Base-by-base conservation (phyloP, 2,888 invertebrate species). In the Mythimna albipuncta region DNA sequence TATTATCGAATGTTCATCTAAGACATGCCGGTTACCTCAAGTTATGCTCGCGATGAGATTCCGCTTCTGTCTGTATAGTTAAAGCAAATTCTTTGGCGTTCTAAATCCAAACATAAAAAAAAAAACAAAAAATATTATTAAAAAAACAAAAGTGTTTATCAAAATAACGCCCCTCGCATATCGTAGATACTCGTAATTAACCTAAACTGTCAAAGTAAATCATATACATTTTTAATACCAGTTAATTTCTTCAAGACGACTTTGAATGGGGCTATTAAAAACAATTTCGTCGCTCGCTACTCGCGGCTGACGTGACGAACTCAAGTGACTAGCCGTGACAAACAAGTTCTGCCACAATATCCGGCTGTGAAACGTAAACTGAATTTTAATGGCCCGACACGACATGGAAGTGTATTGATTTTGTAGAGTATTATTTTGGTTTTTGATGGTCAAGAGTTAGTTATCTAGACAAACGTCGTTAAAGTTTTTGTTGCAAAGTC, bases 321-420 rank as follows among this genome's bases (percentile, higher is more conserved):
- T 82, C 69, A 71, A 82, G 83, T 78, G 75, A 79, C 65, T 85
- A 65, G 77, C 78, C 77, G 84, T 81, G 87, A 88, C 87, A 87
- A 88, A 88, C 89, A 77, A 83, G 79, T 79, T 77, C 50, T 57
- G 64, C 64, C 68, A 86, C 78, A 82, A 88, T 88, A 82, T 89
- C 82, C 87, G 79, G 59, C 57, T 66, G 64, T 21, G 72, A 59
- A 65, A 71, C 68, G 55, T n/a, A 72, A 77, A 80, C 75, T 74
- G 74, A 83, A 85, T 85, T 80, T 75, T 75, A 80, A 79, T 78
- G 58, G 67, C 68, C 47, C 35, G 13, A 72, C 69, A 66, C 35
- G 19, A 72, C 69, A 66, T 72, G 63, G 65, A 69, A 64, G 64
- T 67, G n/a, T 65, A 74, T 75, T 72, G 77, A 74, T 72, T 67